Percentiles rank a stretch among this genome's conserved stretches.
These are phyloP conservation scores for Anastrepha ludens DNA, from an alignment of 1,140 invertebrate genomes.

Conservation along the genomic window DNA sequence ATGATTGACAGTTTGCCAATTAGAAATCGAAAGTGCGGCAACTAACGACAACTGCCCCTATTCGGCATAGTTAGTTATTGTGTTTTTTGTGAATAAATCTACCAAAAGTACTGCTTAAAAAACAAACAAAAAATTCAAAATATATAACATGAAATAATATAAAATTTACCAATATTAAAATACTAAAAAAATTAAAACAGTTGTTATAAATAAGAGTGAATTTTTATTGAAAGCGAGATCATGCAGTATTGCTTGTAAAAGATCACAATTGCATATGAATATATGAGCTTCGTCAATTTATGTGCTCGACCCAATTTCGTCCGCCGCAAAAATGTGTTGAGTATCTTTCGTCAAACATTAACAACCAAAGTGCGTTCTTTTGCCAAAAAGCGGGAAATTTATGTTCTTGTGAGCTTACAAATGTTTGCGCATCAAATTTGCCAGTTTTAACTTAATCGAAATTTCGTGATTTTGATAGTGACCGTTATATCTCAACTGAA, in stretches of 20 bases:
- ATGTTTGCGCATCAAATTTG: background rate
- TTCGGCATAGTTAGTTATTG: background rate
- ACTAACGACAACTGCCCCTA: background rate
- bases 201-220: no score
- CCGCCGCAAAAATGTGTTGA: background rate
- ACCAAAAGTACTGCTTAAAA: no score
- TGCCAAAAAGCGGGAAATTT: background rate
- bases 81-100: background rate
- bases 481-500: background rate
- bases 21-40: conserved; percentile 34
- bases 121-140: no score
- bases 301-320: background rate
- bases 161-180: no score
- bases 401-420: background rate
- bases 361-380: background rate
- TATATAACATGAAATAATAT: no score
- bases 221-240: no score
- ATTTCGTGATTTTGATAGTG: background rate
- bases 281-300: background rate
- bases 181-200: no score
- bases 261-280: background rate
- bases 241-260: background rate
- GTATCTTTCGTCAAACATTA: background rate
- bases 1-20: conserved; percentile 35
- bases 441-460: background rate